Conservation (phyloP, 1,140 invertebrate species). For the Forficula auricularia region DNA sequence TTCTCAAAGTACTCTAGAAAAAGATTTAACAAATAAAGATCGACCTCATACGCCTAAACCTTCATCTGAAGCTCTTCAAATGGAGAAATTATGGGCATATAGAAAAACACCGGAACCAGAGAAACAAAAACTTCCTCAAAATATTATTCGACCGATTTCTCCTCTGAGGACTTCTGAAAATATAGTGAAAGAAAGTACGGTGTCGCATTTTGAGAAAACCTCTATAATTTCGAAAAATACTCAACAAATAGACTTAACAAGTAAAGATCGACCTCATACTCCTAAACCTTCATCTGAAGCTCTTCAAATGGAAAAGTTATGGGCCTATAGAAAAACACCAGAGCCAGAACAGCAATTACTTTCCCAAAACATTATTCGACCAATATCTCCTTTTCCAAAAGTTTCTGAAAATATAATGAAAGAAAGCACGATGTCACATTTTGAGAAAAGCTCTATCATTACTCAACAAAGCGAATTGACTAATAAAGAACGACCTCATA, state of each 20-base stretch:
- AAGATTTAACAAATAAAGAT: constrained; percentile 14
- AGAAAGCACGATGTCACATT: not conserved
- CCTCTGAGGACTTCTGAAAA: too few relatives aligned
- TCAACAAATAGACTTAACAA: constrained; percentile 12
- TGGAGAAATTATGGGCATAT: constrained; percentile 40
- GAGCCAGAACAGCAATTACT: constrained; percentile 6
- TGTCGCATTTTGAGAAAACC: not conserved
- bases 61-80: constrained; percentile 36
- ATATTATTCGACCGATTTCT: too few relatives aligned
- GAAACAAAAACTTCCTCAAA: too few relatives aligned
- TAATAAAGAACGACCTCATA: constrained; percentile 17
- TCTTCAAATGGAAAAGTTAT: constrained; percentile 41
- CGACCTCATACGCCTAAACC: constrained; percentile 27
- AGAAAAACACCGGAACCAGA: constrained; percentile 9
- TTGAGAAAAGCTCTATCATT: not conserved
- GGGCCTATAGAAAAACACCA: constrained; percentile 18
- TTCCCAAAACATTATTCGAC: too few relatives aligned
- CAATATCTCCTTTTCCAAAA: too few relatives aligned
- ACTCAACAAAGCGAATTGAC: constrained; percentile 3
- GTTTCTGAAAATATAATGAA: too few relatives aligned
- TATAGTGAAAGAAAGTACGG: not conserved
- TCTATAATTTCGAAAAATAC: not conserved
- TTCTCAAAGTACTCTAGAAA: not conserved
- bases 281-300: constrained; percentile 37
- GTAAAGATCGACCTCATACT: constrained; percentile 19